Conservation (phyloP, 2,888 invertebrate genomes). For the Anarsia innoxiella region DNA sequence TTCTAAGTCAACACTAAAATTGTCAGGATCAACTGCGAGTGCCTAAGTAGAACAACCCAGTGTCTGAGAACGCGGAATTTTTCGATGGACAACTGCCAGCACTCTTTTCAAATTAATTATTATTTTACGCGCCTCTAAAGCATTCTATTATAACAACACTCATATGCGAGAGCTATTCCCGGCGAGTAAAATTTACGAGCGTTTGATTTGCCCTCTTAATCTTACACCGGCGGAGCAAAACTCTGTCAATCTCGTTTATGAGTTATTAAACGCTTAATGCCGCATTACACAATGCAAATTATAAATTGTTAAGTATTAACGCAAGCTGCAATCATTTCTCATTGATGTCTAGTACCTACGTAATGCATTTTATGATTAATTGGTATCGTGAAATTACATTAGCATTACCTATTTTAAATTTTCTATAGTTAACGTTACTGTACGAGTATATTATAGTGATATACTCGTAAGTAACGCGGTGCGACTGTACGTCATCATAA, state of each 20-base stretch:
- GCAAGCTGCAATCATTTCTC: neutral
- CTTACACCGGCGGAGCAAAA: constrained; percentile 46
- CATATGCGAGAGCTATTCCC: constrained; percentile 45
- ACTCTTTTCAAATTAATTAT: constrained; percentile 70
- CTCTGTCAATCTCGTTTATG: constrained; percentile 44
- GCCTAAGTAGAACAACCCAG: no score
- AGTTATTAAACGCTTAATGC: constrained; percentile 29
- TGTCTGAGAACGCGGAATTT: constrained; percentile 37
- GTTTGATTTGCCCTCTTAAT: constrained; percentile 65
- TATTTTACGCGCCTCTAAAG: constrained; percentile 65
- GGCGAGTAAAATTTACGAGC: constrained; percentile 53
- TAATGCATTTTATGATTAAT: neutral
- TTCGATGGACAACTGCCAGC: constrained; percentile 60
- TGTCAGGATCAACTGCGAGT: no score
- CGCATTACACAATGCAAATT: neutral
- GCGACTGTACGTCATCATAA: no score
- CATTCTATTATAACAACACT: constrained; percentile 64
- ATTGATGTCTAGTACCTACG: neutral
- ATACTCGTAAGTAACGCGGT: no score
- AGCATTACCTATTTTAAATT: neutral
- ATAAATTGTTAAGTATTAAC: neutral
- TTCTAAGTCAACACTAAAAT: no score
- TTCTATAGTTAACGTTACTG: neutral
- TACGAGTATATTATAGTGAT: no score
- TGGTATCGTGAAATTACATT: neutral